These are phyloP conservation scores for Blennius ocellaris DNA, from an alignment of 2,113 vertebrate species.

Conservation along the genomic window DNA sequence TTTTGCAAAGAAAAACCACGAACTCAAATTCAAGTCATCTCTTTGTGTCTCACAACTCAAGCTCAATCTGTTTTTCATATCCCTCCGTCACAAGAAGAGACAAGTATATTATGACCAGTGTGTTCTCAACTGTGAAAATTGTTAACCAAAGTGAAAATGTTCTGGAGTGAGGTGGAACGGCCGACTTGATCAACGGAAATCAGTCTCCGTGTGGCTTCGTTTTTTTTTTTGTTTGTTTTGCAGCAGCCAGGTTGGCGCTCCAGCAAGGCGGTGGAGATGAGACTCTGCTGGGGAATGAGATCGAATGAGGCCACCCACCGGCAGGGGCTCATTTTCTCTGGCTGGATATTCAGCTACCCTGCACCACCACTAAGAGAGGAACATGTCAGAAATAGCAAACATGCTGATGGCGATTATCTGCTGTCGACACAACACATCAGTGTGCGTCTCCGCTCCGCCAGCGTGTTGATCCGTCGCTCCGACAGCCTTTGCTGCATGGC, in stretches of 20 bases:
- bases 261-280: conserved; percentile 47
- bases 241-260: no score
- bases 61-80: conserved; percentile 49
- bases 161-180: conserved; percentile 57
- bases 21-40: conserved; percentile 36
- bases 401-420: conserved; percentile 36
- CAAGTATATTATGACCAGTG: conserved; percentile 53
- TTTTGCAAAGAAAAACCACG: conserved; percentile 33
- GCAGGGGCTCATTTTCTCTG: conserved; percentile 68
- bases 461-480: conserved; percentile 3
- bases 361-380: conserved; percentile 36
- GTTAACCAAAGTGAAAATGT: conserved; percentile 59
- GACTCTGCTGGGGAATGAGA: conserved; percentile 63
- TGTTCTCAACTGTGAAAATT: conserved; percentile 70
- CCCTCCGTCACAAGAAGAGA: conserved; percentile 31
- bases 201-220: conserved; percentile 58
- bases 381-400: conserved; percentile 54
- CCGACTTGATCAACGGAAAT: conserved; percentile 72
- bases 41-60: conserved; percentile 16
- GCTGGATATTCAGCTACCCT: conserved; percentile 65
- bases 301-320: conserved; percentile 70
- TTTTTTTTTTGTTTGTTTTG: no score
- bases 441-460: conserved; percentile 11
- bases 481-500: conserved; percentile 28
- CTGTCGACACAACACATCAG: conserved; percentile 38